Evolutionary conservation across 2,113 vertebrate genomes (phyloP), one percentile per base, ranked within the genome.

Genomic region (Prionailurus bengalensis): DNA sequence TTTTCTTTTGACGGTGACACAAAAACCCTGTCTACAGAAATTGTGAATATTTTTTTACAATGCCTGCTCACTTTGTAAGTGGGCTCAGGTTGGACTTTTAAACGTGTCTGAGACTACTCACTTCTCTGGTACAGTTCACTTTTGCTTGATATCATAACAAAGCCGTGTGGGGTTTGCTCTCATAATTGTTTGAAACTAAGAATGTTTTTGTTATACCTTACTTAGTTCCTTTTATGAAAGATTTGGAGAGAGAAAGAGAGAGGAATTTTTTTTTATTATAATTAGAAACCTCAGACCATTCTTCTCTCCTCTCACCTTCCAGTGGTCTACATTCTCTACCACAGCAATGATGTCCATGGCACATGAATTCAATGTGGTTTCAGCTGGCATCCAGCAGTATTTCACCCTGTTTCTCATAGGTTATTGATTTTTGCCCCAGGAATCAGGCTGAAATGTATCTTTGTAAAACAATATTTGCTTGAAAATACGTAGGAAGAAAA

Each of bases 141-240:
- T 79, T 23, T 23, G 36, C 27, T 86, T 86, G 12, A 36, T 96
- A 33, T 55, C 39, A 23, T 81, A 88, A 33, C 36, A 51, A 83
- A 42, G n/a, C 91, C 45, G 7, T 96, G 92, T 95, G 81, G 45
- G 91, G 83, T 39, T 51, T 61, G 45, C 84, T 85, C 42, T 81
- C 51, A 42, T 70, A 76, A 51, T 29, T 93, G 4, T 80, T 91
- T 94, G 73, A 92, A 91, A 95, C 33, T 55, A 73, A 88, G 82
- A 90, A 31, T 39, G 86, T 61, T 93, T 91, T 89, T 70, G 45
- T 51, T 90, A 23, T 73, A 31, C 7, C n/a, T n/a, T 63, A 94
- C 48, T 55, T 68, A 94, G 58, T 85, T 86, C 27, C 74, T 93
- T 91, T 71, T 42, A 74, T 70, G 39, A 73, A 15, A 63, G 23